phyloP scores from a whole-genome alignment of 2,888 invertebrate species.

The Stratiomys singularior region DNA sequence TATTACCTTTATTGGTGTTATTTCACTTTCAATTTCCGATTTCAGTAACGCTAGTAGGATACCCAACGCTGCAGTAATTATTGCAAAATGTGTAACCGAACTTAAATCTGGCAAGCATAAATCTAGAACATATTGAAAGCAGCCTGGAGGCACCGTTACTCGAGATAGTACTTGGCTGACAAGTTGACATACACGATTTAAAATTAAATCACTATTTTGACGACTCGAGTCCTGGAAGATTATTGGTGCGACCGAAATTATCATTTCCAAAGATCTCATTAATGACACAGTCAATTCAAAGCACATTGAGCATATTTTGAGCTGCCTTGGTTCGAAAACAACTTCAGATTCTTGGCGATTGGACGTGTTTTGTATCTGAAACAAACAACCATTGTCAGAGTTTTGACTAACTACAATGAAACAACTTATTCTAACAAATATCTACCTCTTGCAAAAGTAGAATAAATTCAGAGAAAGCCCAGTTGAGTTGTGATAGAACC shows the following conservation, averaged over 20 bases:
- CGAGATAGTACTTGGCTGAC: constrained; percentile 83
- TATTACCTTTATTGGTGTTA: constrained; percentile 62
- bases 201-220: constrained; percentile 76
- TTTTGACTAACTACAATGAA: not conserved
- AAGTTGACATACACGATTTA: constrained; percentile 77
- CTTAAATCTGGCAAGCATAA: constrained; percentile 73
- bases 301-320: constrained; percentile 85
- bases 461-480: constrained; percentile 90
- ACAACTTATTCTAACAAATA: too few species aligned
- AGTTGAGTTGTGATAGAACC: constrained; percentile 82
- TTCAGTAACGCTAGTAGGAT: constrained; percentile 71
- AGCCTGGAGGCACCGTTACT: constrained; percentile 77
- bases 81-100: constrained; percentile 75
- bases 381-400: not conserved
- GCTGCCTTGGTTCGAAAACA: constrained; percentile 78
- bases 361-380: constrained; percentile 73
- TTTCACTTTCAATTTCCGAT: constrained; percentile 65
- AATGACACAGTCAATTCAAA: constrained; percentile 83
- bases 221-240: constrained; percentile 74
- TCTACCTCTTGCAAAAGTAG: constrained; percentile 82
- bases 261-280: constrained; percentile 84
- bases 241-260: constrained; percentile 72
- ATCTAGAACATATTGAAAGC: constrained; percentile 73
- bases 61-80: constrained; percentile 74
- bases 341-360: constrained; percentile 68